Percentiles rank a stretch among this genome's conserved stretches.
Conservation (phyloP, 2,113 vertebrate species). For the Atlantisia rogersi region DNA sequence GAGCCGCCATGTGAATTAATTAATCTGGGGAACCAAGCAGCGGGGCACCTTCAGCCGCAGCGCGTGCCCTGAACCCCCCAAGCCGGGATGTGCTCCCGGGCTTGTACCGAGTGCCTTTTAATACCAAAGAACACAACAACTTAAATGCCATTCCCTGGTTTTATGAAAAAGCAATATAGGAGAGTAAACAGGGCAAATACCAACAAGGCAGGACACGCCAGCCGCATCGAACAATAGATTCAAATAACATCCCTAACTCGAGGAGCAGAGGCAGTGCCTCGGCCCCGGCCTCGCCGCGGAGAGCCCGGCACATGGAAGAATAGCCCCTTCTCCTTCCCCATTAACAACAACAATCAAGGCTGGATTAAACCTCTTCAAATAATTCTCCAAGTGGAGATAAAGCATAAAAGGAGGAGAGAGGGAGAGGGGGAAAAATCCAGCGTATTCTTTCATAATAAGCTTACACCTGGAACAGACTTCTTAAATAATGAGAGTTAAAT, state of each 20-base stretch:
- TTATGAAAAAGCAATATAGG: slow-evolving; percentile 94
- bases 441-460: slow-evolving; percentile 54
- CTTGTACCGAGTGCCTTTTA: slow-evolving; percentile 89
- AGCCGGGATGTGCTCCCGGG: slow-evolving; percentile 85
- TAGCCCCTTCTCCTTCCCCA: slow-evolving; percentile 55
- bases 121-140: slow-evolving; percentile 92
- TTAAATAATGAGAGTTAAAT: slow-evolving; percentile 77
- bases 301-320: slow-evolving; percentile 19
- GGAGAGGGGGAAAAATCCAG: neutral
- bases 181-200: slow-evolving; percentile 98
- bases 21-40: slow-evolving; percentile 72
- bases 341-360: slow-evolving; percentile 58
- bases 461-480: slow-evolving; percentile 50
- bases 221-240: slow-evolving; percentile 87
- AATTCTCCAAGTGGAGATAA: slow-evolving; percentile 70
- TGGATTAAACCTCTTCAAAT: slow-evolving; percentile 59
- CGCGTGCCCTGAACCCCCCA: slow-evolving; percentile 83
- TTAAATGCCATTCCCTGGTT: slow-evolving; percentile 95
- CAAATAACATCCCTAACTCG: slow-evolving; percentile 74
- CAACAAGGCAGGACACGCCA: slow-evolving; percentile 88
- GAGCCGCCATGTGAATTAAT: slow-evolving; percentile 58
- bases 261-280: slow-evolving; percentile 7
- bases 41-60: slow-evolving; percentile 82
- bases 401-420: slow-evolving; percentile 45
- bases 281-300: neutral